Evolutionary conservation across 2,888 invertebrate species (phyloP), one percentile per base, ranked within the genome.

Genomic region (Cynaeus angustus): DNA sequence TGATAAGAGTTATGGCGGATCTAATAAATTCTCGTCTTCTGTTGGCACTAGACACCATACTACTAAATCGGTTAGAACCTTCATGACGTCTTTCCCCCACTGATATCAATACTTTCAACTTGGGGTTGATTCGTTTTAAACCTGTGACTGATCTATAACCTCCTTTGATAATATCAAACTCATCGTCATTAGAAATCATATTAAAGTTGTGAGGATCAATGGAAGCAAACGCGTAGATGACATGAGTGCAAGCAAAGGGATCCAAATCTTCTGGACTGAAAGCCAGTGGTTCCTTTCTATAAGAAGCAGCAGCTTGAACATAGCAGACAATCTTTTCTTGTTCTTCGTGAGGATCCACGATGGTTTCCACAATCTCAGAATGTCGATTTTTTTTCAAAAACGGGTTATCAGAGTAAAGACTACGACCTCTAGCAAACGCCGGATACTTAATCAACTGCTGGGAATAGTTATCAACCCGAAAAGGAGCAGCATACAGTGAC

Each of bases 121-220:
- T 88, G 0, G 91, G 91, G 71, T 92, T 89, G 13, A 87, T 86
- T 21, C 87, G 85, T 79, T 93, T 94, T 56, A 94, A 85, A 2
- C 89, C 91, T 0, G 91, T 88, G 5, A 91, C 89, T 12, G 92
- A 88, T 53, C 90, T 88, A 80, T 93, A 94, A 71, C 93, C 93
- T 91, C 93, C 93, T 87, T 91, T 91, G 6, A 92, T 86, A 66
- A 92, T 83, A 79, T 94, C 93, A 76, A 90, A 92, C 78, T 92
- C 91, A 62, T 89, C 89, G 82, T 93, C 91, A 33, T 88, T 87
- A 0, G 92, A 88, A 45, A 88, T 86, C 14, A 94, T 85, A 9
- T 87, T 85, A 76, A 89, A 89, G 0, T 88, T 88, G 72, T 90
- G 89, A 0, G 91, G 90, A 79, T 93, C 91, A 71, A 94, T 84